These are phyloP conservation scores for Rhamnusium bicolor DNA, from an alignment of 2,888 invertebrate species.

Conservation along the genomic window DNA sequence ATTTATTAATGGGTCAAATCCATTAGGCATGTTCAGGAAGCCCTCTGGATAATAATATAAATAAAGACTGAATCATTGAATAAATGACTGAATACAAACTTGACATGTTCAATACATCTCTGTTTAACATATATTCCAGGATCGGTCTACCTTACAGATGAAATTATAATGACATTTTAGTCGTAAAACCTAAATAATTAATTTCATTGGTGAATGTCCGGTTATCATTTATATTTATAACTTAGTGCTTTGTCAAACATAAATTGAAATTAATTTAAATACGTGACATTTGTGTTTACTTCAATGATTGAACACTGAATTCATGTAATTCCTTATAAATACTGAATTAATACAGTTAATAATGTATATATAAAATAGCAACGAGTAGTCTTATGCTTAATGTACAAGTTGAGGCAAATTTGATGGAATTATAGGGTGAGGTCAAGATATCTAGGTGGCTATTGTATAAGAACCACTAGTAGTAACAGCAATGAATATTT, in stretches of 20 bases:
- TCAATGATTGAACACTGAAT: slow-evolving; percentile 18
- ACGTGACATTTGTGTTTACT: slow-evolving; percentile 21
- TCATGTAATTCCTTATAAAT: slow-evolving; percentile 14
- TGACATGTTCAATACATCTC: background rate
- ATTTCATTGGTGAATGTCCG: slow-evolving; percentile 6
- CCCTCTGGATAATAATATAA: background rate
- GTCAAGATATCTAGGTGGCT: too few species aligned
- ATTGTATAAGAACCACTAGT: too few species aligned
- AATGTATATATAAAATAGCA: background rate
- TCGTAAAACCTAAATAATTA: slow-evolving; percentile 17
- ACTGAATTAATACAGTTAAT: slow-evolving; percentile 8
- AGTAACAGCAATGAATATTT: too few species aligned
- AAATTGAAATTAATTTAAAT: slow-evolving; percentile 30
- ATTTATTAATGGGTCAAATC: too few species aligned
- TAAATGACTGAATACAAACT: background rate
- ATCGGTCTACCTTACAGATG: slow-evolving; percentile 5
- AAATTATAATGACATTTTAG: slow-evolving; percentile 18
- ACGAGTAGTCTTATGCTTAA: background rate
- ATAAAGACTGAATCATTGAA: background rate
- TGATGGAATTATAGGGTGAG: too few species aligned
- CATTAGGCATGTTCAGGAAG: too few species aligned
- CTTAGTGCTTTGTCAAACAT: slow-evolving; percentile 28
- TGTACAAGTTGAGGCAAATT: too few species aligned
- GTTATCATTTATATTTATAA: slow-evolving; percentile 30
- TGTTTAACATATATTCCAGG: background rate